These are phyloP conservation scores for Augochlora pura DNA, from an alignment of 1,140 invertebrate species.

Conservation along the genomic window DNA sequence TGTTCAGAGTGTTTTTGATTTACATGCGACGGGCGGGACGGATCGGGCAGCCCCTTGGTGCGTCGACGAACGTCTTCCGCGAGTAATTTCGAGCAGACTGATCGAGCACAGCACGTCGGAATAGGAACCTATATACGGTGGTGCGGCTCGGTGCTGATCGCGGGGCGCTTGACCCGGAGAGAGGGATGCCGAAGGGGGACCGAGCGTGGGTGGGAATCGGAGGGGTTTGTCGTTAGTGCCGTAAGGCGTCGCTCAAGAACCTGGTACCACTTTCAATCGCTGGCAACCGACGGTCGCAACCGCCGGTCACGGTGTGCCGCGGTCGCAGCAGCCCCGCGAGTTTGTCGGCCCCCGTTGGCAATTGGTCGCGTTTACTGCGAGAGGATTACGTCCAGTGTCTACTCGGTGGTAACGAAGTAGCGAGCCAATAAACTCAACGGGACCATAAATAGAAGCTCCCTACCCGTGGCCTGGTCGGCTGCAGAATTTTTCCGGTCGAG, in stretches of 20 bases:
- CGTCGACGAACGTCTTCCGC: not conserved
- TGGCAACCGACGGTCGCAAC: conserved; percentile 13
- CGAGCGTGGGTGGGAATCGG: conserved; percentile 5
- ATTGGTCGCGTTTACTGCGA: not conserved
- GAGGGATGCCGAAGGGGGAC: conserved; percentile 25
- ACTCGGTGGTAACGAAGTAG: no score
- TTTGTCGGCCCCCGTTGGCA: conserved; percentile 4
- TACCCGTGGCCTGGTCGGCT: no score
- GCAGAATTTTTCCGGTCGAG: no score
- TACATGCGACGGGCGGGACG: no score
- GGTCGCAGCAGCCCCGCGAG: not conserved
- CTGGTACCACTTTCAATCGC: conserved; percentile 45
- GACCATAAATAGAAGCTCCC: no score
- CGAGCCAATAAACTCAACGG: no score
- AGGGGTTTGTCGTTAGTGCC: conserved; percentile 60
- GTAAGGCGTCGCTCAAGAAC: conserved; percentile 55
- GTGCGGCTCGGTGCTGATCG: conserved; percentile 63
- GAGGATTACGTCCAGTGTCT: not conserved
- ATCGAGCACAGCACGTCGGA: conserved; percentile 39
- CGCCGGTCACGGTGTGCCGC: conserved; percentile 10
- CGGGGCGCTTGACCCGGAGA: conserved; percentile 56
- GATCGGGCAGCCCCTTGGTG: not conserved
- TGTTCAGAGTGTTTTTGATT: not conserved
- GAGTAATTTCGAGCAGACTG: conserved; percentile 14
- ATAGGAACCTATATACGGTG: conserved; percentile 34